Percentiles rank a stretch among this genome's conserved stretches.
Conservation (phyloP, 2,113 vertebrate species). For the Halcyon malimbica region DNA sequence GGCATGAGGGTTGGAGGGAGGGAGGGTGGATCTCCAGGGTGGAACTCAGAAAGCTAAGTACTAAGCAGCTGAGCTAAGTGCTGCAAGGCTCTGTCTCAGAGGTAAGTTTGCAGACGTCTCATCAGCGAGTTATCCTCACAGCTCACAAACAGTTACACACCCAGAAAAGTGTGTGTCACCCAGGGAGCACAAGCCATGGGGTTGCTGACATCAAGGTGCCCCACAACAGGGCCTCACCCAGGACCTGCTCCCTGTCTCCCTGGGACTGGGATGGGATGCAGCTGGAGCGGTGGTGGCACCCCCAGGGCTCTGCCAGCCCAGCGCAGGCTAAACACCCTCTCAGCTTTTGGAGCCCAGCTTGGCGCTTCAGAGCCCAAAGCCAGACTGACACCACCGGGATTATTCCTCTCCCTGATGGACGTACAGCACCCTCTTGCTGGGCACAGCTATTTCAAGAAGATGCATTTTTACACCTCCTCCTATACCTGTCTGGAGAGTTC, state of each 20-base stretch:
- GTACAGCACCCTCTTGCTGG: not conserved
- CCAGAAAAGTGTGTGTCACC: not conserved
- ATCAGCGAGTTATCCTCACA: accelerated
- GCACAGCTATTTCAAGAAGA: not conserved
- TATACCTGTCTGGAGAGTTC: accelerated
- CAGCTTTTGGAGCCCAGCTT: not conserved
- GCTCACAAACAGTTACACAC: not conserved
- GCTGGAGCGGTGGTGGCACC: accelerated
- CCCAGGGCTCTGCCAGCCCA: not conserved
- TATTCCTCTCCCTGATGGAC: not conserved
- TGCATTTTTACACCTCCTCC: not conserved
- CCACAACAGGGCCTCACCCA: accelerated
- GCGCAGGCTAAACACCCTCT: not conserved
- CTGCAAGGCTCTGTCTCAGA: not conserved
- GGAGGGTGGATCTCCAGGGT: not conserved
- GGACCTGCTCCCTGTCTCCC: not conserved
- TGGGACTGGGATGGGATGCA: not conserved
- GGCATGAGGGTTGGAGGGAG: not conserved
- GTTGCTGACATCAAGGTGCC: not conserved
- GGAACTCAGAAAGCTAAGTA: not conserved
- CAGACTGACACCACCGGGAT: accelerated
- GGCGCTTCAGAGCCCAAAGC: not conserved
- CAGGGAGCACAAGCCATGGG: not conserved
- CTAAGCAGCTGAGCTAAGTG: accelerated
- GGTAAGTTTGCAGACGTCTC: not conserved